A percentile compares a stretch with the other conserved stretches of the same genome.
These are phyloP conservation scores for Pogona vitticeps DNA, from an alignment of 2,113 vertebrate genomes.

Conservation along the genomic window DNA sequence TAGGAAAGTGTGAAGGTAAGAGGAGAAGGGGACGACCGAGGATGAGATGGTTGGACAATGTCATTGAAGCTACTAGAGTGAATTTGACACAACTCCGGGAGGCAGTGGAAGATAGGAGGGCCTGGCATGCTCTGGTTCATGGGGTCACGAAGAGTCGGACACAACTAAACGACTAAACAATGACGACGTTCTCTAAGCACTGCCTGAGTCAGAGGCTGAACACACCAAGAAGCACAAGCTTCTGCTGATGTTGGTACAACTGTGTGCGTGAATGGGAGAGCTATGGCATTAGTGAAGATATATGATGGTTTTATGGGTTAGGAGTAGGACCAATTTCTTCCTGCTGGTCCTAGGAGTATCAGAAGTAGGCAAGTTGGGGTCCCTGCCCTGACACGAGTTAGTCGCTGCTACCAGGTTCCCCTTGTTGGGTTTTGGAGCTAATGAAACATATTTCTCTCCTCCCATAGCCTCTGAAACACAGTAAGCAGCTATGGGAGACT, in stretches of 20 bases:
- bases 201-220: fast-evolving
- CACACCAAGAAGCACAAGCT: fast-evolving
- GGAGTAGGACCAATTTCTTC: neutral
- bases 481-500: neutral
- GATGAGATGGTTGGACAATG: too few relatives aligned
- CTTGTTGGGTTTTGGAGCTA: neutral
- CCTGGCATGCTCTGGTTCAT: too few relatives aligned
- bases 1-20: too few relatives aligned
- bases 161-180: too few relatives aligned
- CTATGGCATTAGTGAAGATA: neutral
- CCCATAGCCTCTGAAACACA: neutral
- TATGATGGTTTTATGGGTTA: neutral
- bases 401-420: neutral
- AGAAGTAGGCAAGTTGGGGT: neutral
- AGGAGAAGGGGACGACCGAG: too few relatives aligned
- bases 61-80: too few relatives aligned
- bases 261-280: fast-evolving
- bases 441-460: neutral
- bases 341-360: neutral
- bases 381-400: neutral
- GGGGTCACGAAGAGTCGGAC: too few relatives aligned
- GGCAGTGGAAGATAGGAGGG: too few relatives aligned
- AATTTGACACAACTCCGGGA: too few relatives aligned
- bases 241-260: neutral
- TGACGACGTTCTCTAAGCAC: fast-evolving